Percentiles rank a stretch among this genome's conserved stretches.
phyloP scores from a whole-genome alignment of 2,113 vertebrate species.

The Stegastes partitus region DNA sequence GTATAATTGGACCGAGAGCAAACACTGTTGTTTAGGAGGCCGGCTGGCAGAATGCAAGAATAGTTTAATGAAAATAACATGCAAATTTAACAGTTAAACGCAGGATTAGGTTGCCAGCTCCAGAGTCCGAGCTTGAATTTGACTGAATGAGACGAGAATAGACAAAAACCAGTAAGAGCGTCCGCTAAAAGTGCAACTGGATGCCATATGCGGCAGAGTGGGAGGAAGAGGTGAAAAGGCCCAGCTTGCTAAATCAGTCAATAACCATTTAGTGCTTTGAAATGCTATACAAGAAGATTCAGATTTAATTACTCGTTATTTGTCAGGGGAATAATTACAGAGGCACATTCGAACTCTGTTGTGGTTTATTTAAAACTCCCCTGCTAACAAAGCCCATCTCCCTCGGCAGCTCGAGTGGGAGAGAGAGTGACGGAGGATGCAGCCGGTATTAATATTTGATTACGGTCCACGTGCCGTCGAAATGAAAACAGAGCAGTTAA shows the following conservation, averaged over 20 bases:
- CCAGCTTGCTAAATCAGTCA: slow-evolving; percentile 24
- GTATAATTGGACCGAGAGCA: slow-evolving; percentile 58
- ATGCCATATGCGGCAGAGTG: background rate
- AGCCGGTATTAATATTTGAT: slow-evolving; percentile 20
- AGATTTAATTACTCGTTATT: slow-evolving; percentile 38
- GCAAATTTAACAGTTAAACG: slow-evolving; percentile 33
- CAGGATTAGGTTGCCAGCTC: slow-evolving; percentile 18
- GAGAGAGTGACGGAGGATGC: background rate
- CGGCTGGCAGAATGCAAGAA: slow-evolving; percentile 5
- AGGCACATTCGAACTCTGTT: background rate
- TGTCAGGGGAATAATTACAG: slow-evolving; percentile 49
- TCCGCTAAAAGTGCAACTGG: background rate
- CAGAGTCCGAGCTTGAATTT: background rate
- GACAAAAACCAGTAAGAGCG: no score
- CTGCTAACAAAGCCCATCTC: slow-evolving; percentile 1
- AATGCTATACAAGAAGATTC: slow-evolving; percentile 5
- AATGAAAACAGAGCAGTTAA: slow-evolving; percentile 11
- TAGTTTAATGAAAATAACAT: slow-evolving; percentile 2
- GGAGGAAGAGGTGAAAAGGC: background rate
- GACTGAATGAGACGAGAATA: no score
- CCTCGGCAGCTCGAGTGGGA: background rate
- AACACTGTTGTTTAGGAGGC: slow-evolving; percentile 29
- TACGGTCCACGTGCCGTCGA: background rate
- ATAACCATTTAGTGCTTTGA: slow-evolving; percentile 9
- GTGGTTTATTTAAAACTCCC: slow-evolving; percentile 53